Conservation (phyloP, 1,140 invertebrate genomes). For the Arion vulgaris region DNA sequence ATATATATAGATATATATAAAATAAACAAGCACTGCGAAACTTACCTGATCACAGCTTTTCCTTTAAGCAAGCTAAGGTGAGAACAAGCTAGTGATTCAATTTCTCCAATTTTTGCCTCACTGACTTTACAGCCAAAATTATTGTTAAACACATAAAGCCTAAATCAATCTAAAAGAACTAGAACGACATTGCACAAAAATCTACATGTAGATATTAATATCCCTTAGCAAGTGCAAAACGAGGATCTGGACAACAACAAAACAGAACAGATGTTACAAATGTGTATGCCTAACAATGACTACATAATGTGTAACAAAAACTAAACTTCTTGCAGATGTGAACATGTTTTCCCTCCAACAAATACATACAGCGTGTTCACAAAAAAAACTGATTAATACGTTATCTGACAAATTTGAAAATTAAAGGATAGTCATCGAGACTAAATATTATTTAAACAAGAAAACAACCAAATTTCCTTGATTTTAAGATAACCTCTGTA, state of each 20-base stretch:
- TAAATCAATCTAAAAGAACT: conserved; percentile 38
- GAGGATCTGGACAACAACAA: not conserved
- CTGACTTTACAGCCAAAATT: not conserved
- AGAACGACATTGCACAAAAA: not conserved
- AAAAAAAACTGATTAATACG: too few relatives aligned
- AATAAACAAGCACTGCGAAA: not conserved
- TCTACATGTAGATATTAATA: not conserved
- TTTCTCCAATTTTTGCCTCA: not conserved
- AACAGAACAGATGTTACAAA: not conserved
- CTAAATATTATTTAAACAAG: too few relatives aligned
- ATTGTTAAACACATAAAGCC: not conserved
- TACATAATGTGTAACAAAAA: not conserved
- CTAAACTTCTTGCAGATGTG: too few relatives aligned
- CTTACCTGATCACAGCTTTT: conserved; percentile 62
- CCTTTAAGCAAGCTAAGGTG: conserved; percentile 61
- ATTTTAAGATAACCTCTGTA: too few relatives aligned
- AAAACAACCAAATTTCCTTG: too few relatives aligned
- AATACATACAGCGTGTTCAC: too few relatives aligned
- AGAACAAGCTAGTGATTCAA: conserved; percentile 33
- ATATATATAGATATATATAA: too few relatives aligned
- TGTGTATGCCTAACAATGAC: not conserved
- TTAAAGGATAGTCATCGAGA: too few relatives aligned
- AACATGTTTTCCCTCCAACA: too few relatives aligned
- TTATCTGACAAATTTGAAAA: too few relatives aligned
- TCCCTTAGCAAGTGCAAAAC: not conserved